Evolutionary conservation across 2,888 invertebrate species (phyloP).

Genomic region (Baronia brevicornis): DNA sequence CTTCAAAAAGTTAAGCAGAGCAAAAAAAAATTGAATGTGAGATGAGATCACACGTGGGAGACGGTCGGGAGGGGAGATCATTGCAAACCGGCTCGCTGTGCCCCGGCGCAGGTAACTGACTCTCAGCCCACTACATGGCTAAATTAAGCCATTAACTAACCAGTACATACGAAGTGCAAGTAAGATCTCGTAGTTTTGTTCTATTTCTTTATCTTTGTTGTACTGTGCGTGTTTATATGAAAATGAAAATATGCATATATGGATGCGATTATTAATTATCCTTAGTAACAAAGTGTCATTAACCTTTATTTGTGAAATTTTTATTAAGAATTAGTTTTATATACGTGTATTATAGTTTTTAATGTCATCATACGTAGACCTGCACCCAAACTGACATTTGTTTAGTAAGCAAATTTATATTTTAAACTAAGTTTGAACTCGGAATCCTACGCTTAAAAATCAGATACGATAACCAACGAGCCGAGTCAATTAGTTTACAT

Average conservation of each 20-base stretch:
- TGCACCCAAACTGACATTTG: too few relatives aligned
- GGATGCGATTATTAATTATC: constrained; percentile 13
- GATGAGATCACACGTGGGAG: constrained; percentile 41
- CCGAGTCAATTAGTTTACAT: too few relatives aligned
- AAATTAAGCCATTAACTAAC: constrained; percentile 69
- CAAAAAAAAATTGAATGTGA: constrained; percentile 53
- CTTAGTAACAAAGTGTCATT: constrained; percentile 13
- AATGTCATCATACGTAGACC: too few relatives aligned
- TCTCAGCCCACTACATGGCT: constrained; percentile 40
- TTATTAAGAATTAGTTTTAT: too few relatives aligned
- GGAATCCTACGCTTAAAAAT: too few relatives aligned
- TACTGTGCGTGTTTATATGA: constrained; percentile 30
- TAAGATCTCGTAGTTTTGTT: constrained; percentile 39
- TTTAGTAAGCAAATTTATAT: too few relatives aligned
- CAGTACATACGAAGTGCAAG: constrained; percentile 50
- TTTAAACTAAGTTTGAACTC: too few relatives aligned
- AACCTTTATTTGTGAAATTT: constrained; percentile 4
- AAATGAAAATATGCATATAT: constrained; percentile 21
- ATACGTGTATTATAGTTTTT: too few relatives aligned
- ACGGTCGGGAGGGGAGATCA: constrained; percentile 28
- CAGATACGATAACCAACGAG: too few relatives aligned
- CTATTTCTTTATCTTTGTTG: constrained; percentile 34
- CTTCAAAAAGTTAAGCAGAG: constrained; percentile 33
- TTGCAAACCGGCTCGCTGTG: constrained; percentile 57
- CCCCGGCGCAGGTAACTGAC: constrained; percentile 70